A percentile compares a stretch with the other conserved stretches of the same genome.
Conservation (phyloP, 2,113 vertebrate genomes). For the Phalacrocorax brasilianus region DNA sequence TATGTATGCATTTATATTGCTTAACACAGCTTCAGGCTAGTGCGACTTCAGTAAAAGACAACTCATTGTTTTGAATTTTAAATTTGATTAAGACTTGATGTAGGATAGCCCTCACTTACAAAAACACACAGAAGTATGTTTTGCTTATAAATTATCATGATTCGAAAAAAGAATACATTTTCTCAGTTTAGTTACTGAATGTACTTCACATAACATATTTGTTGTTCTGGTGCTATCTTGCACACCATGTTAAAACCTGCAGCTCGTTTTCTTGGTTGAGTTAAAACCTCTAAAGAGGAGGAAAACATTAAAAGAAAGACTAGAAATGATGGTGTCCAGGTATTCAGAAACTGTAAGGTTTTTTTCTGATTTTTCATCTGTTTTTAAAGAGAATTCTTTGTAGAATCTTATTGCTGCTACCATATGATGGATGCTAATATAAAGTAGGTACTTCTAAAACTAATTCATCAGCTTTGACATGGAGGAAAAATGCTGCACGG, state of each 20-base stretch:
- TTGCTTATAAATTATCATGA: neutral
- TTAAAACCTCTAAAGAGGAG: neutral
- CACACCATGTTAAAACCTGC: neutral
- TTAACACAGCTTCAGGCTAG: neutral
- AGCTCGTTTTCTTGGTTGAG: neutral
- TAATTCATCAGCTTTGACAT: neutral
- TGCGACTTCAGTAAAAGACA: neutral
- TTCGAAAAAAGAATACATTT: neutral
- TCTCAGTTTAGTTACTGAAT: neutral
- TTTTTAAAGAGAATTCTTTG: neutral
- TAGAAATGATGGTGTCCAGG: neutral
- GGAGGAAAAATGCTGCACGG: neutral
- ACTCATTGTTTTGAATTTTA: neutral
- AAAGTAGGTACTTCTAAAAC: neutral
- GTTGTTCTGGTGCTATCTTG: neutral
- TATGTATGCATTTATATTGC: slow-evolving; percentile 65
- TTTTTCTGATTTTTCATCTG: neutral
- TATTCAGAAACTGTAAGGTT: neutral
- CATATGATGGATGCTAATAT: neutral
- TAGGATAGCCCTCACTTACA: neutral
- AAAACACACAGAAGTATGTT: neutral
- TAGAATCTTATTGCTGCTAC: neutral
- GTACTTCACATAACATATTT: neutral
- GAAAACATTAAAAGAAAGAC: neutral
- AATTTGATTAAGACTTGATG: neutral